Evolutionary conservation across 2,888 invertebrate species (phyloP), one percentile per base, ranked within the genome.

Genomic region (Amphipoea lucens): DNA sequence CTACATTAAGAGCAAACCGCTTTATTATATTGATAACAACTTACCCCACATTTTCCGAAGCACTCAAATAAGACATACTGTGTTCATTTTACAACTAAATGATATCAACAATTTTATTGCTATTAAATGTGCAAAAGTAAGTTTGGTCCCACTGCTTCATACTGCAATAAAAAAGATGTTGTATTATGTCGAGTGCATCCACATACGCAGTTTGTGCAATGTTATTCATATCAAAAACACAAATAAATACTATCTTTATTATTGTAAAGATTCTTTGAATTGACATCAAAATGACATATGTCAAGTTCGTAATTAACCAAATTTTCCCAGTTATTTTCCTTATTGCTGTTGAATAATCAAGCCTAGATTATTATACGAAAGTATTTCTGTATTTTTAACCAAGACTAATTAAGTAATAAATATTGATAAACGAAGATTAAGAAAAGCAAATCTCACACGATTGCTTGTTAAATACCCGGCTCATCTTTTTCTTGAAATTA

Each of bases 31-130:
- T 42, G 6, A 62, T 62, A 42, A 67, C 11, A 82, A 92, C 96
- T 95, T 90, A 97, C 97, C 97, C 96, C 93, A 97, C 96, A 96
- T 96, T 97, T 96, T 97, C 97, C 90, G 97, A 94, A 90, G 97
- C 93, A 92, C 97, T 97, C 96, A 97, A 95, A 96, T 95, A 97
- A 94, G 97, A 97, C 97, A 97, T 97, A 92, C 89, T 97, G 95
- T 91, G 92, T 93, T 95, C 97, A 97, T 97, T 95, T 95, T 96
- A 95, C 92, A 94, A 94, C 94, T 93, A 94, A 92, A 89, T 92
- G 88, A 92, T 92, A 93, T 88, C 94, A 94, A 93, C 89, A 93
- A 93, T 90, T 88, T 87, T 91, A 92, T 87, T 92, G 92, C 90
- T 90, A 92, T 90, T 89, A 92, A 91, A 91, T 92, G 91, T 90